These are phyloP conservation scores for Sebastes diploproa DNA, from an alignment of 2,797 vertebrate genomes.

Conservation along the genomic window DNA sequence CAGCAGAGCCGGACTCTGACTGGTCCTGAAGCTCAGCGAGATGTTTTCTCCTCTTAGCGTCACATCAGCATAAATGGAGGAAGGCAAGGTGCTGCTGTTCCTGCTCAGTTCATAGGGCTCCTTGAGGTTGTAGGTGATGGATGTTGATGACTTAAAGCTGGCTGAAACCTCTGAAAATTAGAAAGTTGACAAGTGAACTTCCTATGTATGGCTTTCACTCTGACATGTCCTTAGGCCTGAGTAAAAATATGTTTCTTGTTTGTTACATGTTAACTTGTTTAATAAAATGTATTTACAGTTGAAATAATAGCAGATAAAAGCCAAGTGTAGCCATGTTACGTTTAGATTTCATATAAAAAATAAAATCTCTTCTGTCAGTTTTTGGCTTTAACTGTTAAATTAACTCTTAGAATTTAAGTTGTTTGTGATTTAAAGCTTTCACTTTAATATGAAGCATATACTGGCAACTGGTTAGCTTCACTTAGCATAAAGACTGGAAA, in stretches of 20 bases:
- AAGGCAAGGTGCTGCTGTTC: conserved; percentile 84
- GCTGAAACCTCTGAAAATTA: conserved; percentile 91
- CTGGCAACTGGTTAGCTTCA: neutral
- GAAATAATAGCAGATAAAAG: neutral
- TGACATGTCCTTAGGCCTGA: neutral
- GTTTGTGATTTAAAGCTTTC: neutral
- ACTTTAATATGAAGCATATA: neutral
- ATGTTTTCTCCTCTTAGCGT: conserved; percentile 86
- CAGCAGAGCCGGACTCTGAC: conserved; percentile 86
- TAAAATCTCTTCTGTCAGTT: neutral
- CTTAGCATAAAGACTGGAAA: no score
- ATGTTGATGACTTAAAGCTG: conserved; percentile 87
- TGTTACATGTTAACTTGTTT: neutral
- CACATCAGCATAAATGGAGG: conserved; percentile 86
- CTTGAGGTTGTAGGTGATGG: conserved; percentile 88
- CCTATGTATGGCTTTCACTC: neutral
- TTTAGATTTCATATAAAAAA: neutral
- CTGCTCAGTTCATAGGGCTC: conserved; percentile 85
- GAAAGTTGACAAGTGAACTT: conserved; percentile 3
- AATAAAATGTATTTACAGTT: neutral
- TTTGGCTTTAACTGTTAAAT: neutral
- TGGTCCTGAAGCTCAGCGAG: conserved; percentile 89
- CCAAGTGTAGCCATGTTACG: neutral
- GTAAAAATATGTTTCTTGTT: neutral
- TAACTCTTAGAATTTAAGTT: neutral